A percentile compares a stretch with the other conserved stretches of the same genome.
Evolutionary conservation across 2,113 vertebrate genomes (phyloP).

Genomic region (Pangasianodon gigas): DNA sequence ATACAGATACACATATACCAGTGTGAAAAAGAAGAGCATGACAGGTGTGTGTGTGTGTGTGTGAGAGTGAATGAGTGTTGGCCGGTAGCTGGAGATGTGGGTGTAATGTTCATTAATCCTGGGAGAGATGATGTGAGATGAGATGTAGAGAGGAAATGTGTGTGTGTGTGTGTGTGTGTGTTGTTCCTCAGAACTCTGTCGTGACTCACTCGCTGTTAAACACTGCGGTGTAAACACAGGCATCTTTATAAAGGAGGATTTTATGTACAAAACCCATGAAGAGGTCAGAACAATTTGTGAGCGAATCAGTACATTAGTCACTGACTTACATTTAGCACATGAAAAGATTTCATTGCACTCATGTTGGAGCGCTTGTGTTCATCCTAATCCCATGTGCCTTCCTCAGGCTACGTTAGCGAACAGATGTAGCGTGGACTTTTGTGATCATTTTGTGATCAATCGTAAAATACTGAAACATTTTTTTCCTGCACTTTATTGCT

Average conservation of each 20-base stretch:
- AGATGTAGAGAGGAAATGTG: background rate
- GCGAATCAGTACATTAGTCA: background rate
- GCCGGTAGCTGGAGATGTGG: slow-evolving; percentile 4
- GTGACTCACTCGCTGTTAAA: background rate
- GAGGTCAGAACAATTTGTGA: background rate
- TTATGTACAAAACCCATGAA: background rate
- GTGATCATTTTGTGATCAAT: background rate
- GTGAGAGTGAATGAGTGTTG: background rate
- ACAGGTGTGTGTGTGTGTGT: no score
- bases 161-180: background rate
- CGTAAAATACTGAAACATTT: no score
- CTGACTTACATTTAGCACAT: background rate
- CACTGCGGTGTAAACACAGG: background rate
- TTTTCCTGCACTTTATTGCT: no score
- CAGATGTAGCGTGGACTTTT: no score
- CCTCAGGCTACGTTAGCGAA: background rate
- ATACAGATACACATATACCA: no score
- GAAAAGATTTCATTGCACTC: no score
- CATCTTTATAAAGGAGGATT: background rate
- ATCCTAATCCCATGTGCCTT: background rate
- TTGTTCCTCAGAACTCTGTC: background rate
- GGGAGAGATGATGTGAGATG: background rate
- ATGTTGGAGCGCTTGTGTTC: no score
- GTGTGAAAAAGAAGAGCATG: no score
- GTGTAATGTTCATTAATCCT: background rate